Evolutionary conservation across 2,113 vertebrate species (phyloP), one percentile per base, ranked within the genome.

Genomic region (Puntigrus tetrazona): DNA sequence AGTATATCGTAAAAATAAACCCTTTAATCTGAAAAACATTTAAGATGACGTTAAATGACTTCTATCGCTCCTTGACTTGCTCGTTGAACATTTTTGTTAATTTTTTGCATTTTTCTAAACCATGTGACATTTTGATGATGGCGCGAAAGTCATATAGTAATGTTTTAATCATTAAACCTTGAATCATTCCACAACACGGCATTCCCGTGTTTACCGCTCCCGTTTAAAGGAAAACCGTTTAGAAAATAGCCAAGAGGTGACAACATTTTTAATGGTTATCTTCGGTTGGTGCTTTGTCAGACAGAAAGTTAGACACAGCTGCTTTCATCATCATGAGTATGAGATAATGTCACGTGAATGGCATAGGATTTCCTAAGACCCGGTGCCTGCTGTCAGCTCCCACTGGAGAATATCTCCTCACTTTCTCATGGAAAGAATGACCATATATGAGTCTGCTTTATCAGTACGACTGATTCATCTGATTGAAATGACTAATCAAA

Each of bases 161-260:
- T 69, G 18, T 36, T 69, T 69, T 38, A 38, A 36, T 43, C 22
- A 41, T 72, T 41, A 72, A 13, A 38, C 0, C 1, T 10, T 10
- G 31, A 70, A 70, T 38, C 34, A 22, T 70, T 11, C 20, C 20
- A n/a, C 34, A 65, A 3, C 16, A 5, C 38, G 34, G n/a, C 34
- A 34, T 65, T 65, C 14, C 34, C n/a, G 10, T 5, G 65, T 4
- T 25, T 72, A 41, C 36, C 25, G 9, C 36, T 41, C 69, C 36
- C 25, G 22, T 72, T 52, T 38, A 63, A 34, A 14, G 5, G 5
- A 67, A 47, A 77, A 36, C 1, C n/a, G 29, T 76, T 86, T 57
- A 27, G 14, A 41, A n/a, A 93, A 92, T 89, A 31, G 89, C 87
- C 88, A 85, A 89, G 9, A 47, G 84, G 59, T 90, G 87, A 67